A percentile compares a stretch with the other conserved stretches of the same genome.
These are phyloP conservation scores for Potorous gilbertii DNA, from an alignment of 2,797 vertebrate genomes.

Conservation along the genomic window DNA sequence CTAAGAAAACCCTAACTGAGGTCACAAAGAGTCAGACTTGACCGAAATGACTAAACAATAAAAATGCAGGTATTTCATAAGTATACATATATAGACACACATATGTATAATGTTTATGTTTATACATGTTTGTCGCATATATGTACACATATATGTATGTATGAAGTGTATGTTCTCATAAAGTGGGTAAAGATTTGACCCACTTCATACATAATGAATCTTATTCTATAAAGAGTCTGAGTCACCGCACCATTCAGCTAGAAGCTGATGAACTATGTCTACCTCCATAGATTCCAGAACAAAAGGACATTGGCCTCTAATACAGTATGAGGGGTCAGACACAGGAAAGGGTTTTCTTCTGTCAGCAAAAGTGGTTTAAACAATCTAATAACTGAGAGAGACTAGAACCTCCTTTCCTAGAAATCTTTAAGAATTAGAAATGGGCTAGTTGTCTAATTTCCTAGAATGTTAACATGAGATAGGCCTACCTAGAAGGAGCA, in stretches of 20 bases:
- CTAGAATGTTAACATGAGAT: neutral
- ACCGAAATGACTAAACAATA: neutral
- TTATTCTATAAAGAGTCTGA: neutral
- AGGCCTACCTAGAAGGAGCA: neutral
- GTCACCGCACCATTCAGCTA: neutral
- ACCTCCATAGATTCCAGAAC: conserved; percentile 13
- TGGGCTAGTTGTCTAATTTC: neutral
- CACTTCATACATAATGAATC: neutral
- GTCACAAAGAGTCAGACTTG: neutral
- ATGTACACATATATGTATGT: neutral
- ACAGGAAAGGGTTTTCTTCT: neutral
- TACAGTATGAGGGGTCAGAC: neutral
- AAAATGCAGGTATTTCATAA: neutral
- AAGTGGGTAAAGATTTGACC: neutral
- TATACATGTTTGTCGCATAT: neutral
- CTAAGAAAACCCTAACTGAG: neutral
- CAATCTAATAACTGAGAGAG: neutral
- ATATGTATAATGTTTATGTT: neutral
- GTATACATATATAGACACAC: neutral
- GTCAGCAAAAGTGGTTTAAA: neutral
- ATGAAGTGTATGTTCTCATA: neutral
- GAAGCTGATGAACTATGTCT: neutral
- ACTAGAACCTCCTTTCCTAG: neutral
- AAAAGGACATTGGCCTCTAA: neutral
- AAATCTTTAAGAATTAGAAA: neutral